Conservation (phyloP, 2,888 invertebrate genomes). For the Oxyteleia sp. region DNA sequence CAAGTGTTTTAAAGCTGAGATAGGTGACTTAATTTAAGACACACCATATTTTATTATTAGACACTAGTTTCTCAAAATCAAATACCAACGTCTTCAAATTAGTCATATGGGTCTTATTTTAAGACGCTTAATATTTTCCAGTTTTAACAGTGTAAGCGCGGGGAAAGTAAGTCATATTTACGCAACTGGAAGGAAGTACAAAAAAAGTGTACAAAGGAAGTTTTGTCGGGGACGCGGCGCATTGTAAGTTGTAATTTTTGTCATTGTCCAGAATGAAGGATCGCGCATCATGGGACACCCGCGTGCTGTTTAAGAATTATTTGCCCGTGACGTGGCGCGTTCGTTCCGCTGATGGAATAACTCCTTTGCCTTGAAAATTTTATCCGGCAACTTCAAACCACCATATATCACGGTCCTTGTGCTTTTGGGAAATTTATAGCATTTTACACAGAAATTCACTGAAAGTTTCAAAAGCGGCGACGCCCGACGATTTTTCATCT, state of each 20-base stretch:
- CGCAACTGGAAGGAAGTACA: neutral
- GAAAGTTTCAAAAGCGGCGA: slow-evolving; percentile 74
- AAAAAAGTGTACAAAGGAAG: neutral
- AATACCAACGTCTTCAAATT: no score
- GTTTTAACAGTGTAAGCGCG: no score
- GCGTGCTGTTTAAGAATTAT: slow-evolving; percentile 55
- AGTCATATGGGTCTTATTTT: no score
- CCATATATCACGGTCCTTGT: slow-evolving; percentile 69
- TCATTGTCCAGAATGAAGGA: slow-evolving; percentile 48
- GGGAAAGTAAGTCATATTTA: no score
- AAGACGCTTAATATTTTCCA: no score
- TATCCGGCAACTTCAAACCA: slow-evolving; percentile 72
- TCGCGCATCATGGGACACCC: slow-evolving; percentile 30
- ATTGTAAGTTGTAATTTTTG: slow-evolving; percentile 29
- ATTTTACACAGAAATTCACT: slow-evolving; percentile 71
- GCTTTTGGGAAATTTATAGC: slow-evolving; percentile 72
- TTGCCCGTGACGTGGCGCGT: slow-evolving; percentile 57
- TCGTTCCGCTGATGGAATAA: slow-evolving; percentile 66
- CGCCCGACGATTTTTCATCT: slow-evolving; percentile 74
- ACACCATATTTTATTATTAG: no score
- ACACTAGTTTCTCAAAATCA: no score
- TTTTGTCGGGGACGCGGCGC: neutral
- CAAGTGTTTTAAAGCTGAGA: no score
- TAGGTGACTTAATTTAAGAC: no score
- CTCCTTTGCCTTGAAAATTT: slow-evolving; percentile 73